Base-by-base conservation (phyloP, 2,797 vertebrate species). In the Cygnus olor region DNA sequence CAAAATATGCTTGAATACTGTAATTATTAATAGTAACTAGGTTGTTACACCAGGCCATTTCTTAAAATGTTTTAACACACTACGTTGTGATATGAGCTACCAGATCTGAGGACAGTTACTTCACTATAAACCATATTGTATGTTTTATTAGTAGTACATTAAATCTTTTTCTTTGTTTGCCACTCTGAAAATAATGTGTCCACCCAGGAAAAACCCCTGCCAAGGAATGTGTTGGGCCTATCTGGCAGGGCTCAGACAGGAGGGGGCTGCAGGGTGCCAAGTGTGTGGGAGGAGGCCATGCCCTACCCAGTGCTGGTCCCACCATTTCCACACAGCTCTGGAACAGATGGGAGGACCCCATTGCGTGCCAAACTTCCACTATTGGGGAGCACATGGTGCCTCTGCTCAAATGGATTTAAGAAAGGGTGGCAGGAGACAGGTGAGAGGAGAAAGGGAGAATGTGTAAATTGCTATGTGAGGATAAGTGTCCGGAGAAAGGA, bases 361-460 rank as follows among this genome's bases (percentile, higher is more conserved):
- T 1, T 69, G 45, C 6, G 13, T 4, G 3, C 19, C 34, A 77
- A 68, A 65, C 4, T 72, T 66, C 13, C 7, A 60, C 8, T 7
- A 36, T 0, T 84, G 36, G 44, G 51, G 3, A 73, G 24, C 21
- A 40, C 18, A 3, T 4, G 4, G 30, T 70, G n/a, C 9, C 36
- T 57, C n/a, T 66, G 38, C 16, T 58, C 21, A 44, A 78, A 21
- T 0, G 0, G 6, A 16, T 58, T 40, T 40, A 63, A 58, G 65
- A 42, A 76, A 80, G 53, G 28, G 36, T 9, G 30, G 8, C 11
- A 49, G n/a, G 45, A 56, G 11, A 82, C 0, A 0, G 3, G 5
- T 6, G 8, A 61, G 30, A 71, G 34, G 12, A 79, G n/a, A 74
- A 72, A 0, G 0, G 54, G 27, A 47, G 7, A 9, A 38, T 0